Conservation (phyloP, 2,113 vertebrate genomes). For the Amazona vittata region DNA sequence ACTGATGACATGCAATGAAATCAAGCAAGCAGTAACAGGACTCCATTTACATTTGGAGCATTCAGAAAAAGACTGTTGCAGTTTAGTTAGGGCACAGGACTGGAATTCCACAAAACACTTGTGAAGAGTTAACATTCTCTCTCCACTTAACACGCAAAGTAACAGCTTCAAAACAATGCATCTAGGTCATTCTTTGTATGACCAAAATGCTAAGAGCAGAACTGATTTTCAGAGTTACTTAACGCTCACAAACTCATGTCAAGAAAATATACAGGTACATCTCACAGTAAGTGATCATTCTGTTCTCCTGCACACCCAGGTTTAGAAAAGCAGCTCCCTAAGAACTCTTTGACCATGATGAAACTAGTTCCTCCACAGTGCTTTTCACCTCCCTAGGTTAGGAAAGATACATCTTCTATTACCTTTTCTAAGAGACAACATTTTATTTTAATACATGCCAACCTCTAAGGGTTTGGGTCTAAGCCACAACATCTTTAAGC, state of each 20-base stretch:
- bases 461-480: not conserved
- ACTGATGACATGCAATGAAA: slow-evolving; percentile 21
- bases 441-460: not conserved
- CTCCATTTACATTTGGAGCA: not conserved
- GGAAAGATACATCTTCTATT: not conserved
- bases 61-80: not conserved
- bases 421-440: not conserved
- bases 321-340: not conserved
- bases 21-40: not conserved
- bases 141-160: not conserved
- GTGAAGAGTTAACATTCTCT: not conserved
- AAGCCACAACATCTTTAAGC: not conserved
- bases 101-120: not conserved
- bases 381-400: not conserved
- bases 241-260: not conserved
- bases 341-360: not conserved
- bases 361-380: not conserved
- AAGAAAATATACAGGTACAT: not conserved
- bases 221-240: not conserved
- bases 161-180: not conserved
- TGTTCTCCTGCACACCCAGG: not conserved
- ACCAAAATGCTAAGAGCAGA: not conserved
- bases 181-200: not conserved
- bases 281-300: not conserved
- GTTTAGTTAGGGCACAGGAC: not conserved